phyloP scores from a whole-genome alignment of 2,797 vertebrate species.

The Okamejei kenojei region DNA sequence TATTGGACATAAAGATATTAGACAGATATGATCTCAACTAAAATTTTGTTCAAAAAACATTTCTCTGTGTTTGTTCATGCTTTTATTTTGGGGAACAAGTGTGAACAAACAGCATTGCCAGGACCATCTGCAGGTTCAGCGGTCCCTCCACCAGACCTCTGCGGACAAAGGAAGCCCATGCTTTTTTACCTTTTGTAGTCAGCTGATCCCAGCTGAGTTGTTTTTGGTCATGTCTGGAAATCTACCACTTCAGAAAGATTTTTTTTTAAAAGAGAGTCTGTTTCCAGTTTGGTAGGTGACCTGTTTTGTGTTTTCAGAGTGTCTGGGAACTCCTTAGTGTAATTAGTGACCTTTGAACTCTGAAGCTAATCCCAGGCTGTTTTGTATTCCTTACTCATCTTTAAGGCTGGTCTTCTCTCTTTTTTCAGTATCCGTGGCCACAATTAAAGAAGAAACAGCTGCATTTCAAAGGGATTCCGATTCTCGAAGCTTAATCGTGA shows the following conservation, averaged over 20 bases:
- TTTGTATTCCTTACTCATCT: conserved; percentile 78
- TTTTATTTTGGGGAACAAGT: conserved; percentile 10
- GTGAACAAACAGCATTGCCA: conserved; percentile 38
- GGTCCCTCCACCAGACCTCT: conserved; percentile 38
- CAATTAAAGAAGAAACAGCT: conserved; percentile 82
- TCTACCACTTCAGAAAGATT: conserved; percentile 59
- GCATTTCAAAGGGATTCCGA: conserved; percentile 80
- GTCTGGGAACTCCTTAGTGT: conserved; percentile 79
- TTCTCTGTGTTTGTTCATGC: not conserved
- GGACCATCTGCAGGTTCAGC: conserved; percentile 46
- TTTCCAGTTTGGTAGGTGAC: conserved; percentile 73
- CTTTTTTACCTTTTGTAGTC: conserved; percentile 52
- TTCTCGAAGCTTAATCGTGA: conserved; percentile 76
- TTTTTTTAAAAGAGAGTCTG: conserved; percentile 62
- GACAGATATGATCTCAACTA: not conserved
- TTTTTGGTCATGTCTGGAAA: conserved; percentile 63
- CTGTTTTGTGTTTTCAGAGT: conserved; percentile 76
- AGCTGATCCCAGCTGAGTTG: conserved; percentile 47
- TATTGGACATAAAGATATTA: not conserved
- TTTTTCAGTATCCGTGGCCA: conserved; percentile 67
- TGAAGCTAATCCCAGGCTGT: conserved; percentile 72
- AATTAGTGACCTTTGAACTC: conserved; percentile 76
- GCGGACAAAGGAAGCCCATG: conserved; percentile 40
- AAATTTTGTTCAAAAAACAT: not conserved
- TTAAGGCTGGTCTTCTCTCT: conserved; percentile 74